Evolutionary conservation across 2,888 invertebrate genomes (phyloP).

Genomic region (Sarcophaga carnaria): DNA sequence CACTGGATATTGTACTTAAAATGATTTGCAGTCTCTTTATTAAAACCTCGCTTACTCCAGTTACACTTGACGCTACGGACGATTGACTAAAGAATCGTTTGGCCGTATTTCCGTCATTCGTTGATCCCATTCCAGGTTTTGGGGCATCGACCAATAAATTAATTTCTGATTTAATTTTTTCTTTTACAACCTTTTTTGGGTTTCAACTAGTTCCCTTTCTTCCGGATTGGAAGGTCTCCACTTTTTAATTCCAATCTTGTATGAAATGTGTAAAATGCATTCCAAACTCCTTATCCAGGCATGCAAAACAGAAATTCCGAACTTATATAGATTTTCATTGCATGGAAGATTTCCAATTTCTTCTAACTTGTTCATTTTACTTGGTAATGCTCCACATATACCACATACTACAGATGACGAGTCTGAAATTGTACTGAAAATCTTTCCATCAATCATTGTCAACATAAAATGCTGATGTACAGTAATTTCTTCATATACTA

Average conservation of each 20-base stretch:
- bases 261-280: no score
- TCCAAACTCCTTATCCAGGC: no score
- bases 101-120: no score
- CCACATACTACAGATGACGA: slow-evolving; percentile 34
- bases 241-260: no score
- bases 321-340: no score
- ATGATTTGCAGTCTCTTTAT: slow-evolving; percentile 35
- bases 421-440: not conserved
- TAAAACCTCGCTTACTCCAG: slow-evolving; percentile 40
- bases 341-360: not conserved
- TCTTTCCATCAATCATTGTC: slow-evolving; percentile 19
- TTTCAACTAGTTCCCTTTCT: no score
- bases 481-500: not conserved
- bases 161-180: slow-evolving; percentile 6
- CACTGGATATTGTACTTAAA: slow-evolving; percentile 33
- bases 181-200: not conserved
- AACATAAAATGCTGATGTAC: slow-evolving; percentile 3
- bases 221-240: no score
- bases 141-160: not conserved
- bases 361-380: slow-evolving; percentile 5
- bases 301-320: no score
- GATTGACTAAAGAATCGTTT: slow-evolving; percentile 30
- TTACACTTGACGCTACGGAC: slow-evolving; percentile 19
- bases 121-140: not conserved
- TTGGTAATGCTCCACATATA: slow-evolving; percentile 37